Evolutionary conservation across 1,140 invertebrate species (phyloP), one percentile per base, ranked within the genome.

Genomic region (Conus betulinus): DNA sequence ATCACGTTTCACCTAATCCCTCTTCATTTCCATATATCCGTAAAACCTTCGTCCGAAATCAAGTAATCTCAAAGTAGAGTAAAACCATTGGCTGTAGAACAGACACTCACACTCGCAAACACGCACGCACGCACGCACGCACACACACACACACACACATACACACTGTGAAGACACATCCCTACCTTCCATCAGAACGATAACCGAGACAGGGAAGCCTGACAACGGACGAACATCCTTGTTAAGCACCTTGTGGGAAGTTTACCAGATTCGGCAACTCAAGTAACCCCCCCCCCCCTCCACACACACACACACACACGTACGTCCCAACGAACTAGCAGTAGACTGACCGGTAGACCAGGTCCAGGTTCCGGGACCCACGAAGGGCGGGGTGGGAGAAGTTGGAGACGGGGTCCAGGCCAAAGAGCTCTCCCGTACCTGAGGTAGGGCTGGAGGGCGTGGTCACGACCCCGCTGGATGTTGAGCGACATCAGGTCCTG

Each of bases 381-480:
- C 55, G 51, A 39, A 87, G 78, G 27, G 55, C 76, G 10, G 81
- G 25, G 85, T 76, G 79, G 60, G 76, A 25, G 71, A 89, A 88
- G 51, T 53, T 60, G 11, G 76, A 85, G 57, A 88, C 17, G 13
- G 23, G 0, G 96, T 96, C 10, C 15, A 92, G 88, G 0, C 90
- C 88, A 76, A 87, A 92, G 13, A 82, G n/a, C 52, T 79, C 23
- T n/a, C 15, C 91, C 25, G 23, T 83, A 90, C 0, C 51, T 74
- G 87, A 85, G 89, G 88, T 90, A 92, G 27, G 91, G 88, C 3
- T 97, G 97, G 5, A 99, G 95, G 10, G 98, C 98, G 93, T 99
- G 98, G 94, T 99, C 98, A 74, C 98, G 92, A 11, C 96, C 97
- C 89, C 96, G 94, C 94, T 97, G 97, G 74, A 97, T 96, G 90